These are phyloP conservation scores for Lutjanus campechanus DNA, from an alignment of 2,797 vertebrate species.

Conservation along the genomic window DNA sequence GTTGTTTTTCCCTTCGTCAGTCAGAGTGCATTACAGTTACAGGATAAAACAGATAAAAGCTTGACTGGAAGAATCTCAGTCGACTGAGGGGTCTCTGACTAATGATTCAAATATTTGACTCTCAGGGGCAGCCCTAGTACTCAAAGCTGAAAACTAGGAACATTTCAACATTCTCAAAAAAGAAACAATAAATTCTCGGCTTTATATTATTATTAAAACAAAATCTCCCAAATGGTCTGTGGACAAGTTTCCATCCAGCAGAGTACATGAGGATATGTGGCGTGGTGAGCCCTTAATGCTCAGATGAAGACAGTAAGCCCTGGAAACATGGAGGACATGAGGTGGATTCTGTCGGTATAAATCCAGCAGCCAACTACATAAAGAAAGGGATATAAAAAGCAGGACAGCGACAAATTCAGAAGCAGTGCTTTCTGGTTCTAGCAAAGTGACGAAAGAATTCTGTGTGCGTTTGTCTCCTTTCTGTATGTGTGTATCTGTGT, in stretches of 20 bases:
- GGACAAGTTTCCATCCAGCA: slow-evolving; percentile 37
- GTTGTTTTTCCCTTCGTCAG: too few species aligned
- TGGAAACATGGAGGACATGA: slow-evolving; percentile 71
- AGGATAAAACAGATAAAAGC: too few species aligned
- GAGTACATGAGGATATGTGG: slow-evolving; percentile 43
- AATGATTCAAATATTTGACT: too few species aligned
- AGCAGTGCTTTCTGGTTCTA: slow-evolving; percentile 53
- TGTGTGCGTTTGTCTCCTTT: slow-evolving; percentile 32
- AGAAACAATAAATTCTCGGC: slow-evolving; percentile 18
- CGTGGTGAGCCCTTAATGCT: slow-evolving; percentile 62
- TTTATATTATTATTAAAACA: slow-evolving; percentile 22
- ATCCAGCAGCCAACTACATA: slow-evolving; percentile 63
- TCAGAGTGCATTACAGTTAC: too few species aligned
- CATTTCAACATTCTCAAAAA: slow-evolving; percentile 11
- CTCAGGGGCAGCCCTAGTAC: too few species aligned
- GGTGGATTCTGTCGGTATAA: slow-evolving; percentile 67
- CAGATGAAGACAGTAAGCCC: slow-evolving; percentile 65
- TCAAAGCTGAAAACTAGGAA: neutral
- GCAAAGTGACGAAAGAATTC: slow-evolving; percentile 54
- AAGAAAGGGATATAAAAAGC: slow-evolving; percentile 70
- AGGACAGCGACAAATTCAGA: slow-evolving; percentile 65
- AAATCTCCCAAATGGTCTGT: slow-evolving; percentile 51
- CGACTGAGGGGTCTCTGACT: too few species aligned
- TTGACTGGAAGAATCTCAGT: too few species aligned
- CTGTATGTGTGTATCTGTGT: slow-evolving; percentile 31